Evolutionary conservation across 2,888 invertebrate genomes (phyloP).

Genomic region (Coelogynopora nodosa): DNA sequence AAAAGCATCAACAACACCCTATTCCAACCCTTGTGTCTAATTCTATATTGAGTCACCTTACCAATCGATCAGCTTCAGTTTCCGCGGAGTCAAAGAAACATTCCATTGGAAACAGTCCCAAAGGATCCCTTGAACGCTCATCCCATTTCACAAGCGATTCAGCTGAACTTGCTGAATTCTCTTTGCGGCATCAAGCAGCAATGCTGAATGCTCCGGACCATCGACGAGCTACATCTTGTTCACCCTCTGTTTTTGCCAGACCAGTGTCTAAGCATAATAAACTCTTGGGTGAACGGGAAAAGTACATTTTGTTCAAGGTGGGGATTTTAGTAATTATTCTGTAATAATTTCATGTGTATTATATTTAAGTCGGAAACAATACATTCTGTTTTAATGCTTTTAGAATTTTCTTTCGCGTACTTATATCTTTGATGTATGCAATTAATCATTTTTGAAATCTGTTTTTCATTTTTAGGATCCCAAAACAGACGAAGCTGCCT

Average conservation of each 20-base stretch:
- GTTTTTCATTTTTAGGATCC: not conserved
- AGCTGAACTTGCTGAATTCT: not conserved
- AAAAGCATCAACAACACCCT: not conserved
- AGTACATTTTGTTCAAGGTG: not conserved
- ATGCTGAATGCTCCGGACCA: not conserved
- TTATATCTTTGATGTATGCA: no score
- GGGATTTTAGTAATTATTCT: not conserved
- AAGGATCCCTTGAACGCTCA: not conserved
- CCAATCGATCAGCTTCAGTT: not conserved
- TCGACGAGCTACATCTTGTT: not conserved
- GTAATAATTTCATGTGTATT: not conserved
- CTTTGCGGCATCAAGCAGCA: not conserved
- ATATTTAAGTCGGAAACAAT: not conserved
- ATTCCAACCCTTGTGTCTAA: not conserved
- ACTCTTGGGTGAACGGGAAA: not conserved
- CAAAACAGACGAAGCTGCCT: not conserved
- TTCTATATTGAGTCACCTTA: not conserved
- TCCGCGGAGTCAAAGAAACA: not conserved
- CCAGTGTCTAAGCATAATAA: no score
- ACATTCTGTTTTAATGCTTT: no score
- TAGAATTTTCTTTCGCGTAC: no score
- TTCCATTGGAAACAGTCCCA: no score
- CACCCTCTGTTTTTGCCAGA: no score
- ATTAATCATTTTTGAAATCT: not conserved
- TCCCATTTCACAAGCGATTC: not conserved